phyloP scores from a whole-genome alignment of 2,113 vertebrate genomes.

The Syngnathus floridae region DNA sequence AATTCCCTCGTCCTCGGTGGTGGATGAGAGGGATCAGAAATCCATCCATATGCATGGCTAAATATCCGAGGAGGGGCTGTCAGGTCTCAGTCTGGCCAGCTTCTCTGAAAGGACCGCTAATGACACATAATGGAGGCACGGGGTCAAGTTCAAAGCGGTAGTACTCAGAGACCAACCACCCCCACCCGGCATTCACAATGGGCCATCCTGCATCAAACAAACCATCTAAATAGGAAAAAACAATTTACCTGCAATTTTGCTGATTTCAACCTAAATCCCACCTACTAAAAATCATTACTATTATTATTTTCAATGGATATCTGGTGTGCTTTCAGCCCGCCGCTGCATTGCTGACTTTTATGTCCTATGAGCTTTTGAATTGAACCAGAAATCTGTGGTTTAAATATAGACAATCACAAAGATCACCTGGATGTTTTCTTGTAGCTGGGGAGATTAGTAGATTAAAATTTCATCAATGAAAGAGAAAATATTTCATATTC shows the following conservation, averaged over 20 bases:
- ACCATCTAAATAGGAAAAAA: slow-evolving; percentile 5
- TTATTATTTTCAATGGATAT: background rate
- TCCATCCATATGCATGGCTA: slow-evolving; percentile 65
- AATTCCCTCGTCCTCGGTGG: slow-evolving; percentile 58
- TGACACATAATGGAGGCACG: slow-evolving; percentile 71
- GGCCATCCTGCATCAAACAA: slow-evolving; percentile 66
- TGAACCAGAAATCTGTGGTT: no score
- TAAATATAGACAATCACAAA: no score
- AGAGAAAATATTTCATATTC: no score
- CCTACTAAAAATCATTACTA: background rate
- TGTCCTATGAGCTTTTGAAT: no score
- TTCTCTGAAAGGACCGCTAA: slow-evolving; percentile 62
- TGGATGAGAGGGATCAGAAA: slow-evolving; percentile 66
- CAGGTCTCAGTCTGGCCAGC: slow-evolving; percentile 60
- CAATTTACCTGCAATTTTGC: background rate
- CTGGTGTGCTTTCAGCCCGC: no score
- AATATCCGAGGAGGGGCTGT: slow-evolving; percentile 60
- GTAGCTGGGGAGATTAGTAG: no score
- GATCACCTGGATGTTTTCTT: no score
- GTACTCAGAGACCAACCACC: background rate
- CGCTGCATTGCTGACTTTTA: no score
- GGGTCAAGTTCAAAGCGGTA: slow-evolving; percentile 42
- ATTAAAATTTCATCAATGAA: no score
- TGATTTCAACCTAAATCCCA: background rate
- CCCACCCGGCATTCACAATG: slow-evolving; percentile 24